Evolutionary conservation across 2,797 vertebrate genomes (phyloP).

Genomic region (Aviceda cuculoides): DNA sequence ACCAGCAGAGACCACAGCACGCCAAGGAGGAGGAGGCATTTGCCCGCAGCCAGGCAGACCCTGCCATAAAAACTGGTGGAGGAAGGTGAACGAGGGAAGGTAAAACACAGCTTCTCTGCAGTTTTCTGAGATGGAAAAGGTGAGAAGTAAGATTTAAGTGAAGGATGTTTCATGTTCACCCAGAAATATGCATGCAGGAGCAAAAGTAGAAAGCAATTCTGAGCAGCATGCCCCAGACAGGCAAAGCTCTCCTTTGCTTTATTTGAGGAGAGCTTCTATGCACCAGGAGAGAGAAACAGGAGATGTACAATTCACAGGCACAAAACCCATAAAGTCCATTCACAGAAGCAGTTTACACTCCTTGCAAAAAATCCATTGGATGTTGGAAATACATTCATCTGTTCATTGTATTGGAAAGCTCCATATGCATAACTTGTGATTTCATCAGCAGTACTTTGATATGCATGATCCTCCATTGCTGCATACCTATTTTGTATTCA

Average conservation of each 20-base stretch:
- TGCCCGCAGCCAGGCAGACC: neutral
- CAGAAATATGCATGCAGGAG: rapidly evolving
- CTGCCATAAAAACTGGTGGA: neutral
- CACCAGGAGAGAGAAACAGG: neutral
- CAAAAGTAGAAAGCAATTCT: neutral
- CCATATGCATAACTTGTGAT: rapidly evolving
- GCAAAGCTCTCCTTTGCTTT: neutral
- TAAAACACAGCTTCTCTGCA: neutral
- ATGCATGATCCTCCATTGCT: neutral
- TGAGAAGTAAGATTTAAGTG: neutral
- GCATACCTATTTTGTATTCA: neutral
- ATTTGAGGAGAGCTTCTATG: neutral
- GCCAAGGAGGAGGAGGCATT: neutral
- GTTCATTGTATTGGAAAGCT: neutral
- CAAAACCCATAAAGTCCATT: neutral
- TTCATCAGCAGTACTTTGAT: neutral
- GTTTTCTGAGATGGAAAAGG: neutral
- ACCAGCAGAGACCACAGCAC: neutral
- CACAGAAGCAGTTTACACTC: neutral
- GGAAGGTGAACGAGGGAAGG: neutral
- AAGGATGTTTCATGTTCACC: neutral
- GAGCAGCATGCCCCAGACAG: neutral
- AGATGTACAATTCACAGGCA: neutral
- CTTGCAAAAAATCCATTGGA: neutral
- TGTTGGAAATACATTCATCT: neutral